These are phyloP conservation scores for Bufotes viridis DNA, from an alignment of 2,797 vertebrate species.

Conservation along the genomic window DNA sequence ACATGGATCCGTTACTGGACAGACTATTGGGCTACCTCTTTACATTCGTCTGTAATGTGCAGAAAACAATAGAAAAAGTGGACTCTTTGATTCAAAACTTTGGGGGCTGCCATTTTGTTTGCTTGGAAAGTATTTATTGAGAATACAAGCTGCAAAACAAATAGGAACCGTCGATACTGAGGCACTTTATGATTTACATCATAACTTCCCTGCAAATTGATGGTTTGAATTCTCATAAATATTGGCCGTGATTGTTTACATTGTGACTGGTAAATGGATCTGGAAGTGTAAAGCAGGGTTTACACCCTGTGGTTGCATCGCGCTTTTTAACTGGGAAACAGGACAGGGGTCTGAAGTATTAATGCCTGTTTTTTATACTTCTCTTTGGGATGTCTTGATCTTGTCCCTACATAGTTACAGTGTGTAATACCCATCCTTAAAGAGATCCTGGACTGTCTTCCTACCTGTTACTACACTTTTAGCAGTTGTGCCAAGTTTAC, in stretches of 20 bases:
- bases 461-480: slow-evolving; percentile 69
- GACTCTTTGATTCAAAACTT: not conserved
- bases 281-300: not conserved
- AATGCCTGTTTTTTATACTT: not conserved
- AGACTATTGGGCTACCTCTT: slow-evolving; percentile 79
- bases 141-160: not conserved
- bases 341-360: not conserved
- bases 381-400: not conserved
- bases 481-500: too few species aligned
- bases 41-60: slow-evolving; percentile 63
- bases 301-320: not conserved
- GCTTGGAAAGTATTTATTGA: not conserved
- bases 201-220: not conserved
- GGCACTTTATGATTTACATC: not conserved
- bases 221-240: not conserved
- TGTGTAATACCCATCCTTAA: slow-evolving; percentile 43
- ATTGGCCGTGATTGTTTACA: not conserved
- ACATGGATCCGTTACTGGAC: slow-evolving; percentile 65
- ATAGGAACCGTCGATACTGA: not conserved
- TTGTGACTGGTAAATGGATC: slow-evolving; percentile 22
- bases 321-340: not conserved
- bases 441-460: slow-evolving; percentile 66
- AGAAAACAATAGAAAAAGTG: slow-evolving; percentile 9
- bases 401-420: not conserved
- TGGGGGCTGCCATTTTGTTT: not conserved